Evolutionary conservation across 2,888 invertebrate species (phyloP).

Genomic region (Sesamia inferens): DNA sequence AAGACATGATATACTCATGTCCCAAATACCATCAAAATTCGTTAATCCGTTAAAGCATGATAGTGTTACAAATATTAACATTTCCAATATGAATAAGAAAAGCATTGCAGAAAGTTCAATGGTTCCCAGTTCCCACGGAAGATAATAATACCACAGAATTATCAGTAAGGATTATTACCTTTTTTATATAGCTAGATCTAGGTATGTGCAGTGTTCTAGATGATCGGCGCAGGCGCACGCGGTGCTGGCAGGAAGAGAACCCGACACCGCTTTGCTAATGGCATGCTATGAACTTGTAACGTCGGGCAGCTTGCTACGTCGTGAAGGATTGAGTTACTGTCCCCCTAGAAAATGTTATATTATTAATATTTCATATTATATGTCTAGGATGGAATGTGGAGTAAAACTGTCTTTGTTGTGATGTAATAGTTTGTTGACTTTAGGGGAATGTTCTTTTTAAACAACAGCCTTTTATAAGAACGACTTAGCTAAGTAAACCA

Average conservation of each 20-base stretch:
- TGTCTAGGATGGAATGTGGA: conserved; percentile 18
- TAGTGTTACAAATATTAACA: not conserved
- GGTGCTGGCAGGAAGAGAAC: conserved; percentile 79
- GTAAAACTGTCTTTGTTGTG: not conserved
- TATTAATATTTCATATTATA: conserved; percentile 54
- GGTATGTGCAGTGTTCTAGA: conserved; percentile 44
- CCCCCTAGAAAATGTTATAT: conserved; percentile 54
- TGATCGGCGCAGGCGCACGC: conserved; percentile 45
- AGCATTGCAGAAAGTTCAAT: not conserved
- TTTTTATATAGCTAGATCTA: conserved; percentile 38
- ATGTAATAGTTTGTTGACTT: not conserved
- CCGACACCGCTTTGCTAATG: conserved; percentile 80
- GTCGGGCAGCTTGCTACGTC: conserved; percentile 64
- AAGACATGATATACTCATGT: not conserved
- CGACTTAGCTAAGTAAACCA: not conserved
- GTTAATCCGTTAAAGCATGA: not conserved
- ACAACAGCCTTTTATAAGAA: not conserved
- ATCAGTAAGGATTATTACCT: conserved; percentile 21
- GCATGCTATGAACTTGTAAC: conserved; percentile 69
- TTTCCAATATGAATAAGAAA: not conserved
- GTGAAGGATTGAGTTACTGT: conserved; percentile 65
- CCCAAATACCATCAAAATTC: not conserved
- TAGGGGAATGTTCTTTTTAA: not conserved
- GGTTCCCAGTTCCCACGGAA: conserved; percentile 29
- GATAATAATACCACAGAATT: conserved; percentile 24